Percentiles rank a stretch among this genome's conserved stretches.
Evolutionary conservation across 1,140 invertebrate species (phyloP).

Genomic region (Wiebesia pumilae): DNA sequence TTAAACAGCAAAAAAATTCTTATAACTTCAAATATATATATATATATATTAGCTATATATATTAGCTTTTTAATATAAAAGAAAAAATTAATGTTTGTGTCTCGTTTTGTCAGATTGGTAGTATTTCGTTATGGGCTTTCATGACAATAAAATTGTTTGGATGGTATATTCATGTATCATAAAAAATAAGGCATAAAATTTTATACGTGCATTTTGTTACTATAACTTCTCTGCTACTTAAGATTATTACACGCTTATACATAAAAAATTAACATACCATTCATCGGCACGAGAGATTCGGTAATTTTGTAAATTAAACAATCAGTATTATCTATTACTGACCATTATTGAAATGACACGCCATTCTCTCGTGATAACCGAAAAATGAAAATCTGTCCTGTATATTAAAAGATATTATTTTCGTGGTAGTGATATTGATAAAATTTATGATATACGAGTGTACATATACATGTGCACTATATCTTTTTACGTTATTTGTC

Average conservation of each 20-base stretch:
- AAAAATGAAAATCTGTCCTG: conserved; percentile 39
- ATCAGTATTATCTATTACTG: conserved; percentile 51
- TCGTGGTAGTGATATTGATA: conserved; percentile 17
- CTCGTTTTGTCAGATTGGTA: conserved; percentile 49
- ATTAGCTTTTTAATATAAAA: not conserved
- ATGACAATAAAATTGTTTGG: conserved; percentile 70
- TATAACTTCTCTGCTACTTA: conserved; percentile 42
- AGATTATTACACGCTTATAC: conserved; percentile 48
- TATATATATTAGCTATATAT: not conserved
- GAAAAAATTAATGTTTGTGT: conserved; percentile 22
- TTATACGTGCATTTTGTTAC: conserved; percentile 61
- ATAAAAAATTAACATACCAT: conserved; percentile 50
- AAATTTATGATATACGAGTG: conserved; percentile 41
- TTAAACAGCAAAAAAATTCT: conserved; percentile 17
- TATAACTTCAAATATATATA: conserved; percentile 64
- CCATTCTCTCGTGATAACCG: conserved; percentile 15
- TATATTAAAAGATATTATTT: conserved; percentile 39
- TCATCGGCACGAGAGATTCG: conserved; percentile 44
- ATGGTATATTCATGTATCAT: conserved; percentile 59
- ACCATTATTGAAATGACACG: conserved; percentile 43
- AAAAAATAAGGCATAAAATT: conserved; percentile 54
- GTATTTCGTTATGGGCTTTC: conserved; percentile 58
- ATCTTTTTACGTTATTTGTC: conserved; percentile 3
- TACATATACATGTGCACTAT: conserved; percentile 13
- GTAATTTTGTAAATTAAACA: conserved; percentile 54